A percentile compares a stretch with the other conserved stretches of the same genome.
Conservation (phyloP, 2,888 invertebrate genomes). For the Acrobasis repandana region DNA sequence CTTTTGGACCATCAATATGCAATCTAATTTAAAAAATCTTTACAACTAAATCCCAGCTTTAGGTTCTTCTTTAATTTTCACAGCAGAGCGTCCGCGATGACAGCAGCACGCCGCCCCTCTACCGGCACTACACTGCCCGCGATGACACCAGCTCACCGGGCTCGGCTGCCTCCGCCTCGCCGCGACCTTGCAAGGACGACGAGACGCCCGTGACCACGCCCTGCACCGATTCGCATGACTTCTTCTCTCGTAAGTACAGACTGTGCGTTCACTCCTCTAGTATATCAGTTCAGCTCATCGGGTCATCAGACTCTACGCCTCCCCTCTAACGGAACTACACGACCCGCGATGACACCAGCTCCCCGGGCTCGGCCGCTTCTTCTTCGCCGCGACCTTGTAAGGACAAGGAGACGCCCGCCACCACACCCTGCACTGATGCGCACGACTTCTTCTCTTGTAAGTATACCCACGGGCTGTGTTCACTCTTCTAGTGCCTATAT, state of each 20-base stretch:
- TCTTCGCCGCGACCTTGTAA: constrained; percentile 76
- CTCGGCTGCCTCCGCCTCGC: constrained; percentile 77
- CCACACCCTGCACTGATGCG: constrained; percentile 68
- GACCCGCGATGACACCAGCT: constrained; percentile 75
- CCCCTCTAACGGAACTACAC: constrained; percentile 54
- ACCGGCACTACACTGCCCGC: constrained; percentile 68
- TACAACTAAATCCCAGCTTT: no score
- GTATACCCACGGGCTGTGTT: no score
- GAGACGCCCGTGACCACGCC: constrained; percentile 57
- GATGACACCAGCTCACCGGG: constrained; percentile 80
- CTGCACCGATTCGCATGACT: constrained; percentile 75
- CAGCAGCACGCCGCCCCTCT: constrained; percentile 71
- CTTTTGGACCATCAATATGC: no score
- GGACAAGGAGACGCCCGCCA: constrained; percentile 64
- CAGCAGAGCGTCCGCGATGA: constrained; percentile 72
- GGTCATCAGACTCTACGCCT: no score
- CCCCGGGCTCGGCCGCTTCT: constrained; percentile 77
- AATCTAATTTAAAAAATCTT: no score
- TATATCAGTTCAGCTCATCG: no score
- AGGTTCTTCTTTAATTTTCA: neutral
- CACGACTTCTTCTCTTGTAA: constrained; percentile 76
- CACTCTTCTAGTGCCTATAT: no score
- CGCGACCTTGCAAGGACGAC: constrained; percentile 76
- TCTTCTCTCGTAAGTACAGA: constrained; percentile 65
- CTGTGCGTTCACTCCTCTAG: no score